Evolutionary conservation across 2,888 invertebrate genomes (phyloP).

Genomic region (Thereva unica): DNA sequence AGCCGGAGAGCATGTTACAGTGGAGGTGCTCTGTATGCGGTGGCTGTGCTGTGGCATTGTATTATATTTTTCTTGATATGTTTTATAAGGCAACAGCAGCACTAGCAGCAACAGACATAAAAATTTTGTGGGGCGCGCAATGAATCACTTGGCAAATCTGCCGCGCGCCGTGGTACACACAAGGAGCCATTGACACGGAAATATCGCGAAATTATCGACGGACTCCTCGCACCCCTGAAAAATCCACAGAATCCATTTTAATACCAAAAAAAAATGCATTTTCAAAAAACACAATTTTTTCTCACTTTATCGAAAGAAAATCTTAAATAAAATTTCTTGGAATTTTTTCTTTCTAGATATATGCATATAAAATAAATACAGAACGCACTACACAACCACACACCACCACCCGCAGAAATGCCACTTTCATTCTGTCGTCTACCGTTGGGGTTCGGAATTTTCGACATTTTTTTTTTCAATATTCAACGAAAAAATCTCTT

Average conservation of each 20-base stretch:
- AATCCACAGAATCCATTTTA: background rate
- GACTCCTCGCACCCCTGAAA: background rate
- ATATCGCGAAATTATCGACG: conserved; percentile 1
- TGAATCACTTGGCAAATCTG: conserved; percentile 27
- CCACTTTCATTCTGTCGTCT: background rate
- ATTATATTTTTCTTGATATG: too few relatives aligned
- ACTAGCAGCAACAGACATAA: conserved; percentile 23
- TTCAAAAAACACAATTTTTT: background rate
- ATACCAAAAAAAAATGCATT: background rate
- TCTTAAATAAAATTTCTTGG: too few relatives aligned
- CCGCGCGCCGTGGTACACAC: conserved; percentile 17
- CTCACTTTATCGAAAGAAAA: too few relatives aligned
- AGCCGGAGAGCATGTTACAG: conserved; percentile 4
- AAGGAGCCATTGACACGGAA: conserved; percentile 20
- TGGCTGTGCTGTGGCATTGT: conserved; percentile 13
- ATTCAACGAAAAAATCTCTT: too few relatives aligned
- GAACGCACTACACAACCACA: too few relatives aligned
- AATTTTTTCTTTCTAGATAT: too few relatives aligned
- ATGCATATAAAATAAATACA: too few relatives aligned
- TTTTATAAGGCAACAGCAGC: too few relatives aligned
- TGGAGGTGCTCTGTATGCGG: background rate
- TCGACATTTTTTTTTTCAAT: conserved; percentile 4
- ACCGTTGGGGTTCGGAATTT: background rate
- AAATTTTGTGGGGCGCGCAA: conserved; percentile 22
- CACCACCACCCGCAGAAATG: conserved; percentile 8